Evolutionary conservation across 2,113 vertebrate genomes (phyloP), one percentile per base, ranked within the genome.

Genomic region (Echinops telfairi): DNA sequence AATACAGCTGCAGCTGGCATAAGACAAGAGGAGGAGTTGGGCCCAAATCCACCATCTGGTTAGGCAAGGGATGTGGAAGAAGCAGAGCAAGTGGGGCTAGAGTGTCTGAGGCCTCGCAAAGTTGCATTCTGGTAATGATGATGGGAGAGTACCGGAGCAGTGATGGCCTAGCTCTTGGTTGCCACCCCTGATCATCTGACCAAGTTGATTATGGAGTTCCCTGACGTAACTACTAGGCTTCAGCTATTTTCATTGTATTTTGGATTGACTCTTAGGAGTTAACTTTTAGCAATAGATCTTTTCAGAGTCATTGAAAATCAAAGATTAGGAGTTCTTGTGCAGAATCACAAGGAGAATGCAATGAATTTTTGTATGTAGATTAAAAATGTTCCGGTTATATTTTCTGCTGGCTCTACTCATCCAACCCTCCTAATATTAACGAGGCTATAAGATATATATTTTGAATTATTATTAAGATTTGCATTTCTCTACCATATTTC

Each of bases 381-480:
- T 77, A 64, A 25, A 58, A 84, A 87, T 73, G 53, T 57, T 47
- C 83, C 2, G 64, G 5, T 40, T 17, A 3, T 57, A 16, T 62
- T 86, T 93, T 66, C 43, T 73, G 83, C 75, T 43, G 40, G 27
- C 31, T 5, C 33, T 3, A 19, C 15, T 78, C 38, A 85, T n/a
- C 25, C 47, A 53, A 53, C 47, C 4, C 27, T 68, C 29, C 36
- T 58, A 3, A 10, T 33, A 14, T 82, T 66, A 81, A 40, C 58
- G 86, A 27, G 0, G 10, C 12, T 22, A 57, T 27, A 19, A 80
- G 5, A 27, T 75, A 27, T 75, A 27, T 62, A 4, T 43, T 27
- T 60, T 90, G 60, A 40, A 73, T 86, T 95, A 88, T 68, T 16
- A 77, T 83, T 85, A 89, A 82, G 71, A 31, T 38, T 77, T 36